Evolutionary conservation across 2,113 vertebrate species (phyloP), one percentile per base, ranked within the genome.

Genomic region (Rallus limicola): DNA sequence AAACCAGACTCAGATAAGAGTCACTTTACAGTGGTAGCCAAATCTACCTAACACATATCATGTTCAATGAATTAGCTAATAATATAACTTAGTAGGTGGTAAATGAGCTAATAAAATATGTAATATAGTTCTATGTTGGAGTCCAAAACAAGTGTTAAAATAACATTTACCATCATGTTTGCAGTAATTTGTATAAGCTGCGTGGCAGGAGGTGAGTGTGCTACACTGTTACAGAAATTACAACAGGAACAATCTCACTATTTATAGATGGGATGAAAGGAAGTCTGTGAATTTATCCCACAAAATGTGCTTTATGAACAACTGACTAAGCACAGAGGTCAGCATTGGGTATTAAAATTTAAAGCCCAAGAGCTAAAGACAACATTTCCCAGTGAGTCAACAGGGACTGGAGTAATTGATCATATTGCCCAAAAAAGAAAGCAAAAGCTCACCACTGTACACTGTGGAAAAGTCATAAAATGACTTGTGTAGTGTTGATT

Each of bases 21-120:
- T 65, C 17, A 6, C 64, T 64, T 85, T 93, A 86, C 95, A 96
- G 84, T 89, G 77, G 67, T 87, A 92, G 63, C n/a, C 40, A 94
- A 72, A 96, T 82, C 56, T 80, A 92, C 76, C 83, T 87, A 63
- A 96, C 86, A 90, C 69, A 82, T 82, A 67, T 90, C 75, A 67
- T 76, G 69, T 95, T 97, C 93, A 95, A 84, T 90, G 92, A 96
- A 96, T 97, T 97, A 97, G 92, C 90, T 97, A 98, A 97, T 98
- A 97, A 97, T 83, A 70, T 88, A 97, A 88, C 96, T 82, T 90
- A 42, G 95, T 92, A 94, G 96, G 97, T 97, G 98, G 98, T 97
- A 98, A 98, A 98, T 97, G 96, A 97, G 74, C 84, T 98, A 98
- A 98, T 98, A 98, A 98, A 98, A 95, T 97, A 97, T 93, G 96